A percentile compares a stretch with the other conserved stretches of the same genome.
Evolutionary conservation across 1,140 invertebrate genomes (phyloP).

Genomic region (Metaphire vulgaris): DNA sequence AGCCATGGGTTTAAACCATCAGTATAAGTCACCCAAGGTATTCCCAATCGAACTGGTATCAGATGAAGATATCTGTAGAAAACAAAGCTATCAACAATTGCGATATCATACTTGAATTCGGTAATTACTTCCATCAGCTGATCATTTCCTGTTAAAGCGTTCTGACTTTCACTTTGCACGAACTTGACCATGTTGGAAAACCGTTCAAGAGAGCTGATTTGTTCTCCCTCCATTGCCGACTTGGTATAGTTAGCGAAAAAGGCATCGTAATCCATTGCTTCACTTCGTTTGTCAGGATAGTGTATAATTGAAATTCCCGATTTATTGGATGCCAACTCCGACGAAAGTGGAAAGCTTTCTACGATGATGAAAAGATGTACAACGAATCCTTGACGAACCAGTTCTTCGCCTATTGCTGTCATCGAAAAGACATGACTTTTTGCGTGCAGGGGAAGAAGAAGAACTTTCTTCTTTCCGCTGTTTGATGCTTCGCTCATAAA

Average conservation of each 20-base stretch:
- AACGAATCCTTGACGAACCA: not conserved
- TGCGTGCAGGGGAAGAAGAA: not conserved
- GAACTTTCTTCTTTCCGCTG: too few species aligned
- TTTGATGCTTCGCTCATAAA: not conserved
- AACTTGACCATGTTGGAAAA: not conserved
- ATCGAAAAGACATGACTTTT: slow-evolving; percentile 15
- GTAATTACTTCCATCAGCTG: not conserved
- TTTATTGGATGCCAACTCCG: not conserved
- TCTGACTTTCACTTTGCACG: not conserved
- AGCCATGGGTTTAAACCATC: slow-evolving; percentile 4
- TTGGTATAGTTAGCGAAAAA: not conserved
- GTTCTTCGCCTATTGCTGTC: not conserved
- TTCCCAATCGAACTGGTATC: not conserved
- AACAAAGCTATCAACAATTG: not conserved
- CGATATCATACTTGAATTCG: not conserved
- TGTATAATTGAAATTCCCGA: not conserved
- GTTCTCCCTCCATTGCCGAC: not conserved
- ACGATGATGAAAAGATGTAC: not conserved
- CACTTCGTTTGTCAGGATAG: not conserved
- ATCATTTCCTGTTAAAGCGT: not conserved
- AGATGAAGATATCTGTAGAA: not conserved
- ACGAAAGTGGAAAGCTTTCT: not conserved
- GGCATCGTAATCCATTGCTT: not conserved
- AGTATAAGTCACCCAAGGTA: slow-evolving; percentile 1
- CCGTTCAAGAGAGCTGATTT: not conserved